Conservation (phyloP, 2,113 vertebrate genomes). For the Myiagra hebetior region DNA sequence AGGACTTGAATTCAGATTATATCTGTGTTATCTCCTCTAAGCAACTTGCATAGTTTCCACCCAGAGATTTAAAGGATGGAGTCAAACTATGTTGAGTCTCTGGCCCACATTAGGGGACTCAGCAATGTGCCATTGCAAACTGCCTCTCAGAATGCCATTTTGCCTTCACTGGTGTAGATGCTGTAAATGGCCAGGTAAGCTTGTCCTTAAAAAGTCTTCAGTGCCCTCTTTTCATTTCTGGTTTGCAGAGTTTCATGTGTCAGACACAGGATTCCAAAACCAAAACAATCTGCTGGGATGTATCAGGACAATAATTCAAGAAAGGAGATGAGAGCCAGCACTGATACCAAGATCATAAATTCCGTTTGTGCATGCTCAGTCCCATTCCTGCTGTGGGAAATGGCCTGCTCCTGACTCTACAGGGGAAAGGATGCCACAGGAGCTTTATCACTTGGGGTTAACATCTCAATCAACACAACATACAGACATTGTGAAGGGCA, state of each 20-base stretch:
- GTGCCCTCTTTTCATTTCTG: background rate
- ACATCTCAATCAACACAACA: background rate
- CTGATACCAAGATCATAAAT: background rate
- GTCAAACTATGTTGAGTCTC: background rate
- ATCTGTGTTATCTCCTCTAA: background rate
- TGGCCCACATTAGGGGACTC: background rate
- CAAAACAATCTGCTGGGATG: background rate
- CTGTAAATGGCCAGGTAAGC: background rate
- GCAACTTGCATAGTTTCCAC: background rate
- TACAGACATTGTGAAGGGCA: background rate
- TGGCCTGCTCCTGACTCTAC: background rate
- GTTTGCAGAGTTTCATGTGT: background rate
- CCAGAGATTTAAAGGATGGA: background rate
- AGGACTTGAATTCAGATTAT: background rate
- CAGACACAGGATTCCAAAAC: background rate
- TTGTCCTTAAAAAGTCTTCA: background rate
- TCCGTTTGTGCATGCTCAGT: rapidly evolving
- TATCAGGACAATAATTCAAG: background rate
- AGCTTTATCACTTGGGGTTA: background rate
- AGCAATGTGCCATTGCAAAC: background rate
- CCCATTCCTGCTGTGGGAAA: background rate
- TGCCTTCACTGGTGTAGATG: background rate
- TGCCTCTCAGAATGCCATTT: background rate
- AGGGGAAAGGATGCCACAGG: background rate
- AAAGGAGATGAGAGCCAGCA: background rate